Evolutionary conservation across 1,140 invertebrate species (phyloP).

Genomic region (Rhagoletis zephyria): DNA sequence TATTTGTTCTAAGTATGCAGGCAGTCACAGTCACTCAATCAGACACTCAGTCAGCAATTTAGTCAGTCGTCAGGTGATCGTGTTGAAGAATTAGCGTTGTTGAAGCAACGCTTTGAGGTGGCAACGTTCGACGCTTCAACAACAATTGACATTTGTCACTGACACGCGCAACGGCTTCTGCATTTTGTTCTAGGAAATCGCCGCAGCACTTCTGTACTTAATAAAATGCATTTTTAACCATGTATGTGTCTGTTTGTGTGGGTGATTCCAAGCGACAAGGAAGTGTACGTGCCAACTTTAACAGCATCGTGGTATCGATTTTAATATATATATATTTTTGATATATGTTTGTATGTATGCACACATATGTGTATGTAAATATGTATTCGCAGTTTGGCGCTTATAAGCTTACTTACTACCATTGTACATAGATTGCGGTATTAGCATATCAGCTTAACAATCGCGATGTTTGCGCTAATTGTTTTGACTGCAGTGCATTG

Average conservation of each 20-base stretch:
- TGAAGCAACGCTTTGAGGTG: not conserved
- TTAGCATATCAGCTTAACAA: not conserved
- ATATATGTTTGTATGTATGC: not conserved
- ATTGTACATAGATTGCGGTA: not conserved
- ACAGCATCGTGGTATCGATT: not conserved
- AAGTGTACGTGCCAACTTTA: constrained; percentile 23
- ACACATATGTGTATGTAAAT: not conserved
- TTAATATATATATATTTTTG: not conserved
- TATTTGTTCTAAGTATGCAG: not conserved
- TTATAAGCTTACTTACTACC: not conserved
- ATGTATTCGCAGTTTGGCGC: not conserved
- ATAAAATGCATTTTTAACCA: constrained; percentile 14
- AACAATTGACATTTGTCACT: constrained; percentile 49
- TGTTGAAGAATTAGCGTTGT: constrained; percentile 23
- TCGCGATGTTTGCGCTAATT: constrained; percentile 38
- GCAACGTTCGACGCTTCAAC: not conserved
- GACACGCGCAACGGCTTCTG: constrained; percentile 46
- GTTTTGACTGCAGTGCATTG: constrained; percentile 7
- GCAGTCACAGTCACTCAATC: not conserved
- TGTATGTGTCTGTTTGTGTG: not conserved
- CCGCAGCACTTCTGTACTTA: constrained; percentile 19
- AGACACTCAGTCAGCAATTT: not conserved
- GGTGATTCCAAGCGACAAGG: constrained; percentile 23
- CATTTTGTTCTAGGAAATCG: constrained; percentile 37
- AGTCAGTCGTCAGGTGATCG: constrained; percentile 17